Evolutionary conservation across 1,140 invertebrate genomes (phyloP).

Genomic region (Cepaea nemoralis): DNA sequence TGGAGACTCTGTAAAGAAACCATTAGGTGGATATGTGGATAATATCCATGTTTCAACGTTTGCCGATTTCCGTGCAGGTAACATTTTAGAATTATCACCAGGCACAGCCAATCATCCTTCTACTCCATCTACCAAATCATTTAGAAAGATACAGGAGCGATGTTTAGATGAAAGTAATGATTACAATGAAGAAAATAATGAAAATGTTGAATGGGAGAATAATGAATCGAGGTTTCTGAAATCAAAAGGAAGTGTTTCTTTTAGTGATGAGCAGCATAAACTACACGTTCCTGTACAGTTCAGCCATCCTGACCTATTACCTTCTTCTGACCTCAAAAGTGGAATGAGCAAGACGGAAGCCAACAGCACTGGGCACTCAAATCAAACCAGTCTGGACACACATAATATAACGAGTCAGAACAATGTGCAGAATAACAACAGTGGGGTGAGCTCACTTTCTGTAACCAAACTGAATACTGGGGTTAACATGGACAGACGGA

Average conservation of each 20-base stretch:
- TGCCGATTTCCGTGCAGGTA: slow-evolving; percentile 55
- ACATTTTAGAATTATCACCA: slow-evolving; percentile 45
- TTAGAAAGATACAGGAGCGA: not conserved
- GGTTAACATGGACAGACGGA: slow-evolving; percentile 34
- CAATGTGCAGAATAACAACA: not conserved
- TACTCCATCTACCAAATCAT: not conserved
- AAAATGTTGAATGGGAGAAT: slow-evolving; percentile 44
- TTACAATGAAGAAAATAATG: slow-evolving; percentile 32
- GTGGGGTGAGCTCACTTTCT: not conserved
- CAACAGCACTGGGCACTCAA: not conserved
- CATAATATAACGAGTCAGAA: not conserved
- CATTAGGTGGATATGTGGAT: slow-evolving; percentile 33
- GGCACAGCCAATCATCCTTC: not conserved
- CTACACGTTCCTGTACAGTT: not conserved
- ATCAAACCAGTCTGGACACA: not conserved
- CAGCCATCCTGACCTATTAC: not conserved
- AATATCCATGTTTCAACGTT: slow-evolving; percentile 58
- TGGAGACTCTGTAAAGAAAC: slow-evolving; percentile 16
- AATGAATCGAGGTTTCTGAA: slow-evolving; percentile 45
- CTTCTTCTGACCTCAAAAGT: not conserved
- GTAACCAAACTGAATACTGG: slow-evolving; percentile 31
- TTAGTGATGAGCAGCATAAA: not conserved
- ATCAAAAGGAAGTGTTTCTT: slow-evolving; percentile 18
- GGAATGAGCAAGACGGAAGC: not conserved
- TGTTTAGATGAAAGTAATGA: not conserved